These are phyloP conservation scores for Tupaia tana DNA, from an alignment of 2,113 vertebrate genomes.

Conservation along the genomic window DNA sequence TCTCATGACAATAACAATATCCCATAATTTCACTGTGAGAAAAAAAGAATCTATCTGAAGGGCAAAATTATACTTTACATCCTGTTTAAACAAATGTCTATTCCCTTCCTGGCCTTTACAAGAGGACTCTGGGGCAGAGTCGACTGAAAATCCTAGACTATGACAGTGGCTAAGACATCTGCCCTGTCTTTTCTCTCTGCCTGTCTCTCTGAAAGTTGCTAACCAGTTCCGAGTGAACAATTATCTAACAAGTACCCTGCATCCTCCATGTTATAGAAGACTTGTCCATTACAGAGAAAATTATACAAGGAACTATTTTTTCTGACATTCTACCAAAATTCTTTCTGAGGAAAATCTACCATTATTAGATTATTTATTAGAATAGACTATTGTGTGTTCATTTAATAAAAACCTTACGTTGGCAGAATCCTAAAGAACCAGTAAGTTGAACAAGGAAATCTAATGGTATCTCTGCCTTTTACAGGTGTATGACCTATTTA, in stretches of 20 bases:
- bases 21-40: not conserved
- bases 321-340: not conserved
- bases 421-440: not conserved
- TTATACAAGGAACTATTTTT: not conserved
- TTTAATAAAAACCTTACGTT: not conserved
- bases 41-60: not conserved
- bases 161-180: not conserved
- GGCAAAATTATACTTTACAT: conserved; percentile 29
- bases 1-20: not conserved
- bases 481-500: not conserved
- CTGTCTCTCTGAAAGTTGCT: not conserved
- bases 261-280: not conserved
- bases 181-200: not conserved
- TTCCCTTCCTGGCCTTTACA: not conserved
- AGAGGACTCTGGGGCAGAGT: not conserved
- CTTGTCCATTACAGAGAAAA: conserved; percentile 26
- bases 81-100: not conserved
- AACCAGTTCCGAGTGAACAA: not conserved
- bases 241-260: not conserved
- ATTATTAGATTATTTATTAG: not conserved
- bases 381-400: not conserved
- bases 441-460: not conserved
- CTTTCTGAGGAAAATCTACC: conserved; percentile 26
- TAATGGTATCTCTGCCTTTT: not conserved
- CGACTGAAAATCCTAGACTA: not conserved